Percentiles rank a stretch among this genome's conserved stretches.
Evolutionary conservation across 2,888 invertebrate species (phyloP).

Genomic region (Melitaea athalia): DNA sequence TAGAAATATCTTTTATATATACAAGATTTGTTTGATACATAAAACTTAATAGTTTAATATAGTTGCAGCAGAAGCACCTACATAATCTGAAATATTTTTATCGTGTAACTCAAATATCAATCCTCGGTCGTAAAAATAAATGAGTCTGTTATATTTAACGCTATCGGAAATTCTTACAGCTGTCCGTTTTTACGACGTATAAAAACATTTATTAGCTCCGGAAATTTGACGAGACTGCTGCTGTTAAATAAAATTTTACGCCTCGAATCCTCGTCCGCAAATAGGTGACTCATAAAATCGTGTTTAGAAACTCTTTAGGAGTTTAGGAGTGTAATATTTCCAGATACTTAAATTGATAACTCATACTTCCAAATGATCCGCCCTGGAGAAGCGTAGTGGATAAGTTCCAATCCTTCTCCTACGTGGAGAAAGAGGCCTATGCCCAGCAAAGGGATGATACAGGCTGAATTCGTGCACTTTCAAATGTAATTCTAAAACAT

Average conservation of each 20-base stretch:
- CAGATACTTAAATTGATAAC: too few species aligned
- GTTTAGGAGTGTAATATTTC: too few species aligned
- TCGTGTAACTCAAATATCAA: background rate
- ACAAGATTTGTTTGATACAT: too few species aligned
- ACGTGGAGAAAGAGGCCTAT: too few species aligned
- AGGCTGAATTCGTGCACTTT: too few species aligned
- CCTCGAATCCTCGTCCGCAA: constrained; percentile 1
- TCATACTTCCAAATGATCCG: too few species aligned
- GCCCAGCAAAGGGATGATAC: too few species aligned
- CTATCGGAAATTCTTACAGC: constrained; percentile 9
- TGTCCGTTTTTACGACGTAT: constrained; percentile 11
- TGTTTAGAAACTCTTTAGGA: background rate
- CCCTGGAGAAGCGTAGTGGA: too few species aligned
- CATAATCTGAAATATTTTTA: background rate
- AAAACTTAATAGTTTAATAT: too few species aligned
- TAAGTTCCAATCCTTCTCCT: too few species aligned
- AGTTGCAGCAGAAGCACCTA: background rate
- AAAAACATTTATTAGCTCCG: constrained; percentile 8
- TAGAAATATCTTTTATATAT: too few species aligned
- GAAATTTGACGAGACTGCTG: constrained; percentile 12
- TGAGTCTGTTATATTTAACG: constrained; percentile 12
- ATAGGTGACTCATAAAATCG: constrained; percentile 2
- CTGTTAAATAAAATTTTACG: constrained; percentile 10
- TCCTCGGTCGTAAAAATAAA: constrained; percentile 4
- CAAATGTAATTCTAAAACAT: too few species aligned